These are phyloP conservation scores for Mus musculus DNA, from an alignment of 2,113 vertebrate genomes.

Conservation along the genomic window GRCm39 chr6:37137501-37138000, in stretches of 20 bases:
- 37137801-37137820: not conserved
- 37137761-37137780: not conserved
- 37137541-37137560: not conserved
- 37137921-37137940: not conserved
- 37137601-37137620: conserved; percentile 17
- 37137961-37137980: not conserved
- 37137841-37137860: not conserved
- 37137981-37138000: not conserved
- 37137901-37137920: not conserved
- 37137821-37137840: conserved; percentile 1
- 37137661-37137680: conserved; percentile 4
- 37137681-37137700: conserved; percentile 30
- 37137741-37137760: not conserved
- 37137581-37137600: not conserved
- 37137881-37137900: not conserved
- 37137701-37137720: not conserved
- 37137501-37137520: not conserved
- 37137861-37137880: conserved; percentile 7
- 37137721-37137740: conserved; percentile 34
- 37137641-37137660: conserved; percentile 31
- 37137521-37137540: not conserved
- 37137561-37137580: not conserved
- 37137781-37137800: not conserved
- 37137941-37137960: not conserved
- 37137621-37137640: not conserved